These are phyloP conservation scores for Geopemphigus sp. DNA, from an alignment of 1,140 invertebrate species.

Conservation along the genomic window DNA sequence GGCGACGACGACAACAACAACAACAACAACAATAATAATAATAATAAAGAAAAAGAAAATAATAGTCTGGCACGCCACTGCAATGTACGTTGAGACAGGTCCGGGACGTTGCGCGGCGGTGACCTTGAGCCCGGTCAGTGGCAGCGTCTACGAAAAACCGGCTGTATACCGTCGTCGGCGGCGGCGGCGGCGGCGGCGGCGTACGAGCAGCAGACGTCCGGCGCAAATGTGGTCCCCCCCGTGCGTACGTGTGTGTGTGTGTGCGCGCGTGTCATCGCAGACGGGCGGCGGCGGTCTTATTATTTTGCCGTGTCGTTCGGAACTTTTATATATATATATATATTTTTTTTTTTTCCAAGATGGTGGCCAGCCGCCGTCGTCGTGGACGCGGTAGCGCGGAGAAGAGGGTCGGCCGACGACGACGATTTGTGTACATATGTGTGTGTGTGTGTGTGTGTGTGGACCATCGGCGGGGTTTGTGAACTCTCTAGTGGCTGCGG, in stretches of 20 bases:
- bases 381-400: background rate
- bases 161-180: background rate
- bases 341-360: background rate
- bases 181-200: background rate
- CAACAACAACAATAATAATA: slow-evolving; percentile 27
- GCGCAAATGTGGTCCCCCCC: background rate
- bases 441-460: background rate
- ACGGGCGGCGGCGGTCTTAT: slow-evolving; percentile 9
- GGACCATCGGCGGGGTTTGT: slow-evolving; percentile 30
- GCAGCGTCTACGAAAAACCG: slow-evolving; percentile 47
- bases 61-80: slow-evolving; percentile 45
- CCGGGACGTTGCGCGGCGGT: slow-evolving; percentile 36
- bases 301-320: background rate
- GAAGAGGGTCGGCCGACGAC: background rate
- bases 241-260: background rate
- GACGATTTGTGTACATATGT: no score
- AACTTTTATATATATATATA: background rate
- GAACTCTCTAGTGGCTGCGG: slow-evolving; percentile 30
- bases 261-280: slow-evolving; percentile 28
- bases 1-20: background rate
- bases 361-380: background rate
- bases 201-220: slow-evolving; percentile 8
- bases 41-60: slow-evolving; percentile 21
- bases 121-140: slow-evolving; percentile 49
- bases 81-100: slow-evolving; percentile 42